Evolutionary conservation across 1,140 invertebrate species (phyloP), one percentile per base, ranked within the genome.

Genomic region (Pogonomyrmex californicus): DNA sequence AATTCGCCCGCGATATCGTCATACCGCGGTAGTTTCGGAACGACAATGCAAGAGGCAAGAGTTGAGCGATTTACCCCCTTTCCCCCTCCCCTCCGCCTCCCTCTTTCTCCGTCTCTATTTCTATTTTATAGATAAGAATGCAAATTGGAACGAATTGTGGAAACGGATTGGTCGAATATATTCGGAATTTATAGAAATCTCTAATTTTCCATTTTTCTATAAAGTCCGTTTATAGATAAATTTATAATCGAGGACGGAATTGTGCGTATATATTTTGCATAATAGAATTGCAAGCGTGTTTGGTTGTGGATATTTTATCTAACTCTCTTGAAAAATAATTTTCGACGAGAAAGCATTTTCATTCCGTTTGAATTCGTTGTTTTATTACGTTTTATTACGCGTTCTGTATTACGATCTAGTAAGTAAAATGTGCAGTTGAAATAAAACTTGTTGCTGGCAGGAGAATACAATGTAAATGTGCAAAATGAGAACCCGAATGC

Each of bases 1-100:
- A 85, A 85, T 85, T 78, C 68, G 4, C 71, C 47, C n/a, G 73
- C 58, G 33, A 78, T 85, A 85, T 85, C 47, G 49, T 77, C 47
- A 66, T 85, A 51, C 38, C 71, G 9, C 23, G 63, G 4, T 41
- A 54, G 82, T 78, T 65, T 51, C 82, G 82, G 23, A 78, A 77
- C 38, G 56, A 85, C 71, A 85, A 77, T 85, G 70, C 14, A 23
- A 23, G 56, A 81, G 14, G 44, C 36, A 44, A 78, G 38, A 65
- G 70, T 63, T 65, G 54, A 73, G 12, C n/a, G 66, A 47, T 62
- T 60, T 23, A 23, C 23, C 23, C 0, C 23, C 63, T 23, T 17
- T 30, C 30, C 12, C 9, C 12, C 30, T n/a, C 44, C 10, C 4
- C 10, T 17, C 6, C 14, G 30, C 49, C 33, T 30, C 47, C 9